Evolutionary conservation across 1,140 invertebrate species (phyloP).

Genomic region (Caenorhabditis brenneri): DNA sequence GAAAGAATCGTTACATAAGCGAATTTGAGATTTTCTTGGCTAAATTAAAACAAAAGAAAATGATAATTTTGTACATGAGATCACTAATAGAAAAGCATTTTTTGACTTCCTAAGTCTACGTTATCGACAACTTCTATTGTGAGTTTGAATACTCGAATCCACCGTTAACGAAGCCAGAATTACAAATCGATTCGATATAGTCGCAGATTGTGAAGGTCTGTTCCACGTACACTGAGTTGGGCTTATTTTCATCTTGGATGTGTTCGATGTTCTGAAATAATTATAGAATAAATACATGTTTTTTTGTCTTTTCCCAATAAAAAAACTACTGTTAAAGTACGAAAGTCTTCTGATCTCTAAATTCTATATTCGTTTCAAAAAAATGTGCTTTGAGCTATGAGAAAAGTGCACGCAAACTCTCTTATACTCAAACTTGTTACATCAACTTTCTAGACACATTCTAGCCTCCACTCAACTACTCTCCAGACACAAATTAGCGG

Average conservation of each 20-base stretch:
- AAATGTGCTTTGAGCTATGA: not conserved
- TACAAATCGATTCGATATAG: no score
- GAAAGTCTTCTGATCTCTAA: no score
- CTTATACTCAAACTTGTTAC: not conserved
- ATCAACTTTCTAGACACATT: slow-evolving; percentile 4
- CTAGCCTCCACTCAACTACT: not conserved
- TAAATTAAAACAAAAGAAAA: not conserved
- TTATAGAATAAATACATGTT: no score
- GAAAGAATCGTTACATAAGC: not conserved
- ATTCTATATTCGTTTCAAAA: no score
- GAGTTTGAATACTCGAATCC: no score
- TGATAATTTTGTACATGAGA: not conserved
- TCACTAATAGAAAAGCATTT: not conserved
- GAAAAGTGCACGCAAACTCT: not conserved
- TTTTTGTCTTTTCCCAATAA: no score
- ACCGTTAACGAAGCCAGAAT: no score
- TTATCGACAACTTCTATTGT: not conserved
- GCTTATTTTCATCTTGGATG: no score
- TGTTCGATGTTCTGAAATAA: no score
- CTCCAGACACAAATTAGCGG: slow-evolving; percentile 1
- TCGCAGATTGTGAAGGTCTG: no score
- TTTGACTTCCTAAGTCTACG: not conserved
- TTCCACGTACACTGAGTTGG: no score
- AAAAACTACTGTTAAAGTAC: no score
- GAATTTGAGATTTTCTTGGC: not conserved